A percentile compares a stretch with the other conserved stretches of the same genome.
phyloP scores from a whole-genome alignment of 2,888 invertebrate species.

The Palloptera scutellata region DNA sequence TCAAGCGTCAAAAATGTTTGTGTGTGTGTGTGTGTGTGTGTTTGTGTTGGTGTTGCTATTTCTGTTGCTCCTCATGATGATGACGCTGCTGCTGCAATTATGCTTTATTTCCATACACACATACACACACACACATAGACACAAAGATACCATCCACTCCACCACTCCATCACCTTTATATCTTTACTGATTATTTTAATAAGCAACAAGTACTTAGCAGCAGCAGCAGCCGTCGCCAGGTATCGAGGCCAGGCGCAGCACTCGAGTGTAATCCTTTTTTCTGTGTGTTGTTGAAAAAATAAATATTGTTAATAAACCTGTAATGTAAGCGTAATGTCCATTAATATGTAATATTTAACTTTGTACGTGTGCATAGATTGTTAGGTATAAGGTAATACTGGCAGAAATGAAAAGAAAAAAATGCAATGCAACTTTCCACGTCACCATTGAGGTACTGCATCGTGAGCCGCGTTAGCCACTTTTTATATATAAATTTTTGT shows the following conservation, averaged over 20 bases:
- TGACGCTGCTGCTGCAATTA: not conserved
- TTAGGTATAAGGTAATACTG: too few species aligned
- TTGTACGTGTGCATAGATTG: too few species aligned
- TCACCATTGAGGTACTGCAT: not conserved
- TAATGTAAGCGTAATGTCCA: too few species aligned
- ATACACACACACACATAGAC: not conserved
- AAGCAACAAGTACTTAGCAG: too few species aligned
- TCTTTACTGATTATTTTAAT: not conserved
- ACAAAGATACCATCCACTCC: slow-evolving; percentile 12
- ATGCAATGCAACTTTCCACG: slow-evolving; percentile 4
- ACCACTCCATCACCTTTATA: not conserved
- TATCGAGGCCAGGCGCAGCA: too few species aligned
- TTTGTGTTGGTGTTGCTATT: not conserved
- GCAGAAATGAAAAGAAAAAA: too few species aligned
- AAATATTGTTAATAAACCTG: too few species aligned
- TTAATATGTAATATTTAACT: too few species aligned
- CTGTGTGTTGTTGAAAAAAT: too few species aligned
- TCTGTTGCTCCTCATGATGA: slow-evolving; percentile 1
- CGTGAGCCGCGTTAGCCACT: slow-evolving; percentile 7
- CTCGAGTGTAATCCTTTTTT: too few species aligned
- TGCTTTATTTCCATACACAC: not conserved
- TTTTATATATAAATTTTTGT: not conserved
- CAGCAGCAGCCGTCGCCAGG: too few species aligned
- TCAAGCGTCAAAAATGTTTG: slow-evolving; percentile 38
- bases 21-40: slow-evolving; percentile 1